These are phyloP conservation scores for mouse (Mus musculus) DNA, from an alignment of 2,113 vertebrate genomes.

Conservation along the genomic window GRCm39 chr8:106993501-106994000, in stretches of 20 bases:
- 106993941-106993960: not conserved
- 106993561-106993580: too few relatives aligned
- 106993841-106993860: not conserved
- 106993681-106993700: not conserved
- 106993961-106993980: not conserved
- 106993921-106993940: not conserved
- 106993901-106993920: not conserved
- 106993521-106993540: too few relatives aligned
- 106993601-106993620: too few relatives aligned
- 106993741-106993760: not conserved
- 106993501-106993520: too few relatives aligned
- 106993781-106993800: not conserved
- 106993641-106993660: not conserved
- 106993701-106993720: not conserved
- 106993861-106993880: not conserved
- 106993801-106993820: constrained; percentile 9
- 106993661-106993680: not conserved
- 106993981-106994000: not conserved
- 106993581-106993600: too few relatives aligned
- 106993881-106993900: not conserved
- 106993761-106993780: not conserved
- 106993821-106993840: not conserved
- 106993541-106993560: too few relatives aligned
- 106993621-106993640: not conserved
- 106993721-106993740: not conserved